These are phyloP conservation scores for Schizopygopsis pylzovi DNA, from an alignment of 2,797 vertebrate genomes.

Conservation along the genomic window DNA sequence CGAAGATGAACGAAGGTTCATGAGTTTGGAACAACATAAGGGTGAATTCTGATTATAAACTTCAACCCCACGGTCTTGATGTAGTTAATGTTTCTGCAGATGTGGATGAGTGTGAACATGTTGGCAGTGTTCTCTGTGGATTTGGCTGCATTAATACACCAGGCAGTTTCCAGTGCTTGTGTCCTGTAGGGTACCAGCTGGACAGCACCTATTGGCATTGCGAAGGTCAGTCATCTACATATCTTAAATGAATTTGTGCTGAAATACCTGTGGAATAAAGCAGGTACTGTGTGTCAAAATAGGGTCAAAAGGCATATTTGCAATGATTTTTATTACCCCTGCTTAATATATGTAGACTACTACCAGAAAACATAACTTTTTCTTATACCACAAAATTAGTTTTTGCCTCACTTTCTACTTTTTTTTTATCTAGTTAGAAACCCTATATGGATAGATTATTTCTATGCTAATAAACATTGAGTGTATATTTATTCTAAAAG, in stretches of 20 bases:
- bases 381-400: not conserved
- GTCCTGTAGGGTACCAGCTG: constrained; percentile 66
- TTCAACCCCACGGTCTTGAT: not conserved
- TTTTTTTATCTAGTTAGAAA: not conserved
- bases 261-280: not conserved
- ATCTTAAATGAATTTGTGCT: not conserved
- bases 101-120: constrained; percentile 70
- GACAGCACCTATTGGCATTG: constrained; percentile 60
- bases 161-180: constrained; percentile 69
- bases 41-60: not conserved
- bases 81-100: constrained; percentile 56
- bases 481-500: not conserved
- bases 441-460: not conserved
- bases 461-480: not conserved
- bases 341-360: not conserved
- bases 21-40: not conserved
- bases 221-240: constrained; percentile 60
- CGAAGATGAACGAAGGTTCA: not conserved
- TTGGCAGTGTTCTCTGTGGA: constrained; percentile 62
- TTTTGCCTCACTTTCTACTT: too few species aligned
- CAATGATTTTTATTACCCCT: not conserved
- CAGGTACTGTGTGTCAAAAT: not conserved
- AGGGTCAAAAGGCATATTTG: not conserved
- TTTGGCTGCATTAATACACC: constrained; percentile 70
- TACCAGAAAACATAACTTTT: not conserved